phyloP scores from a whole-genome alignment of 1,140 invertebrate species.

The Colletes latitarsis region DNA sequence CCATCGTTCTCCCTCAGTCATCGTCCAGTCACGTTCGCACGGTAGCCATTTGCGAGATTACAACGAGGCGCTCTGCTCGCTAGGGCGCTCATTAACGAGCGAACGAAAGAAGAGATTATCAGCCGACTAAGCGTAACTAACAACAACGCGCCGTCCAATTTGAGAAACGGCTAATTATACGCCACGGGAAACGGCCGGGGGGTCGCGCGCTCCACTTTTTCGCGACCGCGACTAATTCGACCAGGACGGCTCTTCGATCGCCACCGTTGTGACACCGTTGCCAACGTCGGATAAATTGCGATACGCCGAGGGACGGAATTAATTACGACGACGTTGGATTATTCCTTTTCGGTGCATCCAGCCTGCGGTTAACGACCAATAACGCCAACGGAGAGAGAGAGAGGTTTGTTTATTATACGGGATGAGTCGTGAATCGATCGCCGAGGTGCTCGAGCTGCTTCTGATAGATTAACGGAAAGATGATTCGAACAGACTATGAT shows the following conservation, averaged over 20 bases:
- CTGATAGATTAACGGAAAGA: no score
- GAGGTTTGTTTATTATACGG: no score
- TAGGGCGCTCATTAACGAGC: constrained; percentile 45
- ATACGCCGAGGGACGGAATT: constrained; percentile 18
- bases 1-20: constrained; percentile 38
- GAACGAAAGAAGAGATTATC: constrained; percentile 56
- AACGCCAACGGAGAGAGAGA: neutral
- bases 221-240: constrained; percentile 27
- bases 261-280: constrained; percentile 34
- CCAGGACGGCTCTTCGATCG: constrained; percentile 35
- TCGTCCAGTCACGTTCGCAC: constrained; percentile 43
- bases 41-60: constrained; percentile 49
- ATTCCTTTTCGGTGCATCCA: neutral
- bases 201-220: constrained; percentile 10
- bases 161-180: constrained; percentile 69
- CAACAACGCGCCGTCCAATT: constrained; percentile 78
- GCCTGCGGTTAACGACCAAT: neutral
- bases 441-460: no score
- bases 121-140: constrained; percentile 71
- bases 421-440: no score
- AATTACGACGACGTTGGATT: constrained; percentile 9
- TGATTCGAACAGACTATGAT: no score
- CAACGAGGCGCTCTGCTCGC: constrained; percentile 15
- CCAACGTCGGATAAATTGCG: constrained; percentile 29
- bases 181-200: constrained; percentile 3